Evolutionary conservation across 1,140 invertebrate genomes (phyloP).

Genomic region (Carposina sasakii): DNA sequence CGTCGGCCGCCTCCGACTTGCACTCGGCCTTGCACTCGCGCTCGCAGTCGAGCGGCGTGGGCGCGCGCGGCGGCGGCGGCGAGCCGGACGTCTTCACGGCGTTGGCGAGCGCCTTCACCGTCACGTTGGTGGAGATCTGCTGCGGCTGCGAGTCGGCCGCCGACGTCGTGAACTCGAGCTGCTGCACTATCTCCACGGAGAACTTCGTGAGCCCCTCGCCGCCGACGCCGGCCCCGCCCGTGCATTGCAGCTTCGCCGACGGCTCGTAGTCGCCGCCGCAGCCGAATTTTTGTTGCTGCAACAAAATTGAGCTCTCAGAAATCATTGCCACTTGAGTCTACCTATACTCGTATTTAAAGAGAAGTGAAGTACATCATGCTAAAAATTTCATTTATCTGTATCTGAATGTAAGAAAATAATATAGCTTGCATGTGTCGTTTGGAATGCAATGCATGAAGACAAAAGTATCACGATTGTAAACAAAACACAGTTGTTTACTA

Average conservation of each 20-base stretch:
- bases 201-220: conserved; percentile 84
- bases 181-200: conserved; percentile 92
- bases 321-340: conserved; percentile 1
- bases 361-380: too few relatives aligned
- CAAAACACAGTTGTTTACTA: too few relatives aligned
- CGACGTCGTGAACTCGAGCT: conserved; percentile 89
- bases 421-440: too few relatives aligned
- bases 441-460: too few relatives aligned
- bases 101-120: conserved; percentile 89
- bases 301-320: conserved; percentile 43
- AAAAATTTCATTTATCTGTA: too few relatives aligned
- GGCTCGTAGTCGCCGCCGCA: conserved; percentile 86
- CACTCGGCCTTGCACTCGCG: conserved; percentile 77
- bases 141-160: conserved; percentile 87
- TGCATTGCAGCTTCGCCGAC: conserved; percentile 83
- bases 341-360: too few relatives aligned
- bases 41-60: conserved; percentile 74
- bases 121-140: conserved; percentile 94
- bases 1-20: conserved; percentile 87
- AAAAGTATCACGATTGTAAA: too few relatives aligned
- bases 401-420: conserved; percentile 23
- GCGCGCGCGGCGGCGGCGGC: conserved; percentile 58
- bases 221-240: conserved; percentile 49
- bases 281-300: conserved; percentile 88
- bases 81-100: conserved; percentile 85